Evolutionary conservation across 2,113 vertebrate genomes (phyloP).

Genomic region (Otocyon megalotis): DNA sequence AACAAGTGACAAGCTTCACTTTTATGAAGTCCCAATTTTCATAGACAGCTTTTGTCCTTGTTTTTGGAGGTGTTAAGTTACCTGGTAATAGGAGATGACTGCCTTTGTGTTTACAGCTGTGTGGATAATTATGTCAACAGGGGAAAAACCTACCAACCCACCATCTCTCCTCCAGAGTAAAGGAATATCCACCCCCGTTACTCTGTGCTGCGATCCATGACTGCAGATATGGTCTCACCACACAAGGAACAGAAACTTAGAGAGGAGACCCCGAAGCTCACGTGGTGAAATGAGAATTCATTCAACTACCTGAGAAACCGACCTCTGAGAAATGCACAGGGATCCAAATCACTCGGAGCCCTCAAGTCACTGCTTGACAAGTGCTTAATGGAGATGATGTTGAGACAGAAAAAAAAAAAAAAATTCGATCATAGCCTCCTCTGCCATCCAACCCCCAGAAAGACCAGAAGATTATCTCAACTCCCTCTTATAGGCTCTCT

Average conservation of each 20-base stretch:
- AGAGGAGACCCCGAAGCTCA: neutral
- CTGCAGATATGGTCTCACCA: neutral
- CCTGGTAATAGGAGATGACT: neutral
- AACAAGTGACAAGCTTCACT: constrained; percentile 31
- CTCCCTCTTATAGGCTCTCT: neutral
- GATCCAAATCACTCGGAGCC: constrained; percentile 42
- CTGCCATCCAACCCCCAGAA: constrained; percentile 55
- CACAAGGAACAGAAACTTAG: neutral
- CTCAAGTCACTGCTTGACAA: constrained; percentile 34
- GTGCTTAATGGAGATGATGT: constrained; percentile 61
- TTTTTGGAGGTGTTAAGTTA: neutral
- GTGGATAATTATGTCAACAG: neutral
- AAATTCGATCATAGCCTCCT: constrained; percentile 29
- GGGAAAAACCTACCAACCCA: neutral
- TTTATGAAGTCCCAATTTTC: neutral
- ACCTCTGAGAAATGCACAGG: neutral
- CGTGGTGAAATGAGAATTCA: neutral
- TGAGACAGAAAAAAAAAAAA: constrained; percentile 39
- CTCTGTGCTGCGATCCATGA: neutral
- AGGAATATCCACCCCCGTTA: neutral
- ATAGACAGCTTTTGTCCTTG: neutral
- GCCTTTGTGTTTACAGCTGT: neutral
- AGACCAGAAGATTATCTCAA: constrained; percentile 32
- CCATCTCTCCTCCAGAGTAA: neutral
- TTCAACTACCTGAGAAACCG: neutral